Percentiles rank a stretch among this genome's conserved stretches.
Evolutionary conservation across 2,113 vertebrate species (phyloP).

Genomic region (Aix galericulata): DNA sequence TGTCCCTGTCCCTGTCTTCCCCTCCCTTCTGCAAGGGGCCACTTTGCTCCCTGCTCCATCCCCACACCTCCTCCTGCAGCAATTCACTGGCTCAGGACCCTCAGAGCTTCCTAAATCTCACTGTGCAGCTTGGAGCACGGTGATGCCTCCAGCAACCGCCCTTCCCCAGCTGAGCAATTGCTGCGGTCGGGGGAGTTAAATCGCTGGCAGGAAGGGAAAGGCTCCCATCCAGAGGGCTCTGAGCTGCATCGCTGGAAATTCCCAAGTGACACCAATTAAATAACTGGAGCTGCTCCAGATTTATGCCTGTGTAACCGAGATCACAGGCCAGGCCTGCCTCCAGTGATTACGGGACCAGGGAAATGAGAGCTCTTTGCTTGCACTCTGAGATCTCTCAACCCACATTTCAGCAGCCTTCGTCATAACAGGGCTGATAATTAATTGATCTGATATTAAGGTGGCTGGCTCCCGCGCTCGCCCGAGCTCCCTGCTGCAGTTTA

Average conservation of each 20-base stretch:
- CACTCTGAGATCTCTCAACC: neutral
- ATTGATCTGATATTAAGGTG: conserved; percentile 18
- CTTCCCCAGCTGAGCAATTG: neutral
- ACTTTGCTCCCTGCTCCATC: neutral
- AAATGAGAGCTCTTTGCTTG: neutral
- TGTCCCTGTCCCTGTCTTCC: neutral
- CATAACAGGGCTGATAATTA: conserved; percentile 35
- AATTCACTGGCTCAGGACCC: neutral
- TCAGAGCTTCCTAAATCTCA: neutral
- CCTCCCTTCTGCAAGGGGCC: rapidly evolving
- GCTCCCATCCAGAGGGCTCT: neutral
- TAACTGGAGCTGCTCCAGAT: neutral
- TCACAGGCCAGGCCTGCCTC: neutral
- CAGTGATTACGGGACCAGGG: neutral
- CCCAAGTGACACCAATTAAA: neutral
- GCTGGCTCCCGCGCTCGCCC: neutral
- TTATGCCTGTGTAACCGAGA: rapidly evolving
- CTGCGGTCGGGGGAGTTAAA: rapidly evolving
- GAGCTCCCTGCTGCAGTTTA: neutral
- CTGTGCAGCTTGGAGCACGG: rapidly evolving
- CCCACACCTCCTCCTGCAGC: rapidly evolving
- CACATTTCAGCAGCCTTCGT: conserved; percentile 46
- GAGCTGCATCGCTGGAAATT: neutral
- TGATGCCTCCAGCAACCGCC: rapidly evolving
- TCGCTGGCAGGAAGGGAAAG: neutral